Conservation (phyloP, 2,797 vertebrate genomes). For the Lophotriccus pileatus region DNA sequence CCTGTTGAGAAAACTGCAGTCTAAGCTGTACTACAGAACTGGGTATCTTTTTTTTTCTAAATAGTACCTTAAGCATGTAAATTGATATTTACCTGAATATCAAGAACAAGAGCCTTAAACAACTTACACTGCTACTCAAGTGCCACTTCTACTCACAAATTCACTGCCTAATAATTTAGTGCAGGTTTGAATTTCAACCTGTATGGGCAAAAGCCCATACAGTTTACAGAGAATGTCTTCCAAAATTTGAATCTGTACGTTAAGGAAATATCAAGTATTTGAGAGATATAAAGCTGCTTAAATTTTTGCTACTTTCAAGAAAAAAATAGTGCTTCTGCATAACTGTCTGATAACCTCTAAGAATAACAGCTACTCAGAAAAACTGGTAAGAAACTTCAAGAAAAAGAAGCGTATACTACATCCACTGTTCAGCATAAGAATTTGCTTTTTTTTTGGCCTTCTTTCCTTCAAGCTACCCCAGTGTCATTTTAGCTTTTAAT, state of each 20-base stretch:
- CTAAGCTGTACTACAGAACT: neutral
- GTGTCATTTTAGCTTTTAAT: neutral
- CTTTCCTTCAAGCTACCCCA: neutral
- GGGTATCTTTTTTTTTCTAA: neutral
- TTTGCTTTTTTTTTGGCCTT: rapidly evolving
- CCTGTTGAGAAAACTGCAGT: neutral
- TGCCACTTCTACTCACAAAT: neutral
- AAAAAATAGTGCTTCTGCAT: neutral
- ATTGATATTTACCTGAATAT: neutral
- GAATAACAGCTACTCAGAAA: neutral
- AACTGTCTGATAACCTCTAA: neutral
- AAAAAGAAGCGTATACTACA: neutral
- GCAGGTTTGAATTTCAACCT: neutral
- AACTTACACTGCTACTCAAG: neutral
- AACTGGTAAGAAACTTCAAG: neutral
- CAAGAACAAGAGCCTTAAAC: neutral
- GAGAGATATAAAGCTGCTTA: neutral
- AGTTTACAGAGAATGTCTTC: neutral
- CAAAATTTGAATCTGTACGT: neutral
- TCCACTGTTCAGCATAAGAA: neutral
- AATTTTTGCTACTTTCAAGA: neutral
- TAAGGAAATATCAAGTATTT: neutral
- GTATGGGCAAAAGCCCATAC: neutral
- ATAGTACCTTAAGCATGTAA: neutral
- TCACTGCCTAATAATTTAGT: neutral